phyloP scores from a whole-genome alignment of 2,888 invertebrate genomes.

The Gisinianus flammeolus region DNA sequence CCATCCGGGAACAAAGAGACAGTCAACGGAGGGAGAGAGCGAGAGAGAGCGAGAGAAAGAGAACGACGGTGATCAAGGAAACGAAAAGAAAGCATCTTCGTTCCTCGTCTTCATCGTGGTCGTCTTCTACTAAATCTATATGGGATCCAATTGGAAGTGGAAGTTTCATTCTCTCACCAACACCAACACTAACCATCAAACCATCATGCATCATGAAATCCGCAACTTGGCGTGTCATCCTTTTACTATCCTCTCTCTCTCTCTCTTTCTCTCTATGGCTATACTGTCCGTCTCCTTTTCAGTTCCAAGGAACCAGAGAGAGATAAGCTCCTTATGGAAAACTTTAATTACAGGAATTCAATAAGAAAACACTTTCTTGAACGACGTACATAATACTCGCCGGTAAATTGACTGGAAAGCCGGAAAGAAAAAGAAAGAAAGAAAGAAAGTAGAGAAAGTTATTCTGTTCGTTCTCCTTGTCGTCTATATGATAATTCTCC shows the following conservation, averaged over 20 bases:
- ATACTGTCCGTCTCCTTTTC: background rate
- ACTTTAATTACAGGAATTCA: conserved; percentile 2
- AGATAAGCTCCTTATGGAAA: background rate
- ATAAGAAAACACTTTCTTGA: background rate
- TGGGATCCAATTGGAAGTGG: background rate
- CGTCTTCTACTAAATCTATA: no score
- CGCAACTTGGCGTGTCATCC: background rate
- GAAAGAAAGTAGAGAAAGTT: no score
- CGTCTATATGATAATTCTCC: background rate
- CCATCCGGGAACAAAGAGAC: conserved; percentile 26
- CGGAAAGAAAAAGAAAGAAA: no score
- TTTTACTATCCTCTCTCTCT: background rate
- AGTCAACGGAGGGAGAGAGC: background rate
- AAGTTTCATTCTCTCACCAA: background rate
- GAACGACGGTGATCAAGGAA: conserved; percentile 6
- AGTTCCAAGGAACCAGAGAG: background rate
- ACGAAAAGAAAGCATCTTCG: background rate
- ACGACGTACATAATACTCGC: background rate
- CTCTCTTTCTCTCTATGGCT: background rate
- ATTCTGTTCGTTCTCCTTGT: background rate
- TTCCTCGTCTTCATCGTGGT: background rate
- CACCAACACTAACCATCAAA: conserved; percentile 7
- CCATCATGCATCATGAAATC: conserved; percentile 23
- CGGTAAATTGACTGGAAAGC: conserved; percentile 1
- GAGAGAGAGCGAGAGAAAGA: conserved; percentile 15